Base-by-base conservation (phyloP, 2,113 vertebrate genomes). In the Rafetus swinhoei region DNA sequence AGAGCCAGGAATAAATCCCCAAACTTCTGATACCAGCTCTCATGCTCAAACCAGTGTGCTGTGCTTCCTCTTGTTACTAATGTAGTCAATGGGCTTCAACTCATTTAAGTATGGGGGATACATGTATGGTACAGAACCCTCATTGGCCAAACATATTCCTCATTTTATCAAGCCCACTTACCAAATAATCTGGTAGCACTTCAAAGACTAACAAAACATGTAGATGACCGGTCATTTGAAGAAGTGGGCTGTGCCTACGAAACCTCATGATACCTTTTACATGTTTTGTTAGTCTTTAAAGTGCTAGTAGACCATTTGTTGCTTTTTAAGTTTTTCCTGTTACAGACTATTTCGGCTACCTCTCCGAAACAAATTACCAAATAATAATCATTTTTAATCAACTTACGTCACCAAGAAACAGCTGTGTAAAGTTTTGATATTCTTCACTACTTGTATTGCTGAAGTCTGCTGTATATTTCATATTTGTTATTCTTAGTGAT, bases 401-500 rank as follows among this genome's bases (percentile, higher is more conserved):
- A 94, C 97, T 96, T 84, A 99, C 99, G 98, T 96, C 97, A 56
- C 94, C 57, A n/a, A 84, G 62, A 94, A 99, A 97, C 3, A 95
- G 95, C 27, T 50, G 72, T 4, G 95, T 97, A 87, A 99, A 98
- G n/a, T 94, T 93, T 53, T 24, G 96, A 88, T 98, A 98, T 55
- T 98, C 98, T 90, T 94, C 80, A 92, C 98, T 99, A 97, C 97
- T 98, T 3, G 83, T 2, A 13, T 99, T 97, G 57, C 80, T 81
- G 79, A 99, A 97, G 56, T 97, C 95, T 1, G 90, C 85, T 0
- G 94, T 97, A 80, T 98, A 99, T 57, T 84, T 12, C 82, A 98
- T 4, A 4, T 98, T 98, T 35, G 95, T 97, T 59, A 99, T 96
- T 65, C 84, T 79, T 25, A 97, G 95, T 9, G 85, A 95, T 32